Base-by-base conservation (phyloP, 2,797 vertebrate species). In the Urocyon cinereoargenteus region DNA sequence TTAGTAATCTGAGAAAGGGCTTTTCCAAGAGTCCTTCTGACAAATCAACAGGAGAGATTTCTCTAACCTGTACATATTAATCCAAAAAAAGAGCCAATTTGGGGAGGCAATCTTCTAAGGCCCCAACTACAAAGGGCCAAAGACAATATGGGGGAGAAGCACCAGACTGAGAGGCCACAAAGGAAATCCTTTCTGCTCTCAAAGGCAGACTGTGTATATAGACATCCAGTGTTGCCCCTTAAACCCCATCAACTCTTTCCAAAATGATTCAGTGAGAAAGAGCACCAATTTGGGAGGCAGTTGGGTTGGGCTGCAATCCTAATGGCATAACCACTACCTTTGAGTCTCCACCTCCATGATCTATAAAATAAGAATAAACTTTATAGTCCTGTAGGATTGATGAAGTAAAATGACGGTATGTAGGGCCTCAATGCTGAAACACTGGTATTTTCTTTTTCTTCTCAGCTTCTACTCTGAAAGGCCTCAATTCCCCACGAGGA, bases 311-410 rank as follows among this genome's bases (percentile, higher is more conserved):
- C 53, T 94, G 57, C 15, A 53, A 83, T n/a, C 57, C 34, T 45
- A 94, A 68, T 9, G 75, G 79, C 53, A 66, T 66, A 75, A 77
- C 6, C 53, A 85, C 81, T 84, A 55, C 19, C 36, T 66, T 57
- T 87, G 40, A 87, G 24, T 90, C 36, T 55, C 55, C 51, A 72
- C 57, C 73, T 93, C 73, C 68, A 66, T 70, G 57, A 91, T 16
- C 75, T 34, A 86, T 87, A 87, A 95, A 91, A 91, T 49, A 21
- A 61, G 57, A 86, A 78, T 70, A 90, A 73, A 96, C 49, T 59
- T 45, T 40, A 82, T 2, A 90, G 64, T 19, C 66, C 73, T n/a
- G 4, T 12, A 66, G 51, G 64, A 51, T 15, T 86, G n/a, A 72
- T n/a, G 49, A 86, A 51, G 36, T 85, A 85, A 88, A 40, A n/a